Base-by-base conservation (phyloP, 2,797 vertebrate genomes). In the Hyperoplus immaculatus region DNA sequence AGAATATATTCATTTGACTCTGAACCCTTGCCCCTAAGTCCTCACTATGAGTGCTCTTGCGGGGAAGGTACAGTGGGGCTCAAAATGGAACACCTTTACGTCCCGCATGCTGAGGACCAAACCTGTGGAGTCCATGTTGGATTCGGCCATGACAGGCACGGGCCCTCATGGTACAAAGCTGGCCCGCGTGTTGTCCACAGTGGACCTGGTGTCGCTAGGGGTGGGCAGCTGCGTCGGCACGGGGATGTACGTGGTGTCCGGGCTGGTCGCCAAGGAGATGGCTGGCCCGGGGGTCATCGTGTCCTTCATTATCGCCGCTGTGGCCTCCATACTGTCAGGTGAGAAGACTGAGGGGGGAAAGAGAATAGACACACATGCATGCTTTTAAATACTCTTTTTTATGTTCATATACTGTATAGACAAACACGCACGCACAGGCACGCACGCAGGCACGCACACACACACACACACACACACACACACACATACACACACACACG, bases 221-320 rank as follows among this genome's bases (percentile, higher is more conserved):
- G 98, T 99, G 0, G 98, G 98, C 80, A 99, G 98, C 93, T 99
- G 98, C 0, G 97, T 99, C 29, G 98, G 98, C 72, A 99, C 98
- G 0, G 98, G 98, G 62, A 99, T 99, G 98, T 99, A 99, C 0
- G 98, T 99, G 79, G 98, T 99, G 4, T 98, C 97, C 0, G 98
- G 98, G 61, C 93, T 99, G 76, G 98, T 99, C 13, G 98, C 98
- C 85, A 99, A 99, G 93, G 98, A 99, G 92, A 99, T 99, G 97
- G 98, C 98, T 0, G 98, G 98, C 2, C 97, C 98, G 0, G 98
- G 98, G 0, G 98, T 99, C 90, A 99, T 99, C 0, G 97, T 99
- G 81, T 99, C 98, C 80, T 99, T 99, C 91, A 99, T 99, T 89
- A 99, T 99, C 0, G 98, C 98, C 0, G 98, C 98, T 0, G 97